These are phyloP conservation scores for Creontiades dilutus DNA, from an alignment of 2,888 invertebrate genomes.

Conservation along the genomic window DNA sequence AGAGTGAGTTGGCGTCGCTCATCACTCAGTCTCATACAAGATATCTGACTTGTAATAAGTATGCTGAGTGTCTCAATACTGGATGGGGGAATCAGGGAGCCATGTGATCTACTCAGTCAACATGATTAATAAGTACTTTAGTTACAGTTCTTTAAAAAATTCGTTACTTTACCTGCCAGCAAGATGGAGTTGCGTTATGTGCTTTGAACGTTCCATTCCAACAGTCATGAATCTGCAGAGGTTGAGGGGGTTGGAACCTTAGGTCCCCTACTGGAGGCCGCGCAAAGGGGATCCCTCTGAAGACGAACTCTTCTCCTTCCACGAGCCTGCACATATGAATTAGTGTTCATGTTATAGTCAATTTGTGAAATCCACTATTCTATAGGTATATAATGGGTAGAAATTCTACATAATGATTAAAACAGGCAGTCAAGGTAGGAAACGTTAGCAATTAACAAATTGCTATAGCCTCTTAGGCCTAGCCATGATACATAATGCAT, in stretches of 20 bases:
- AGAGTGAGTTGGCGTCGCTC: too few species aligned
- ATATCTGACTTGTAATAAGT: too few species aligned
- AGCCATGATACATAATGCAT: too few species aligned
- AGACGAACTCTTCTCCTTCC: conserved; percentile 88
- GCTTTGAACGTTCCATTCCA: conserved; percentile 88
- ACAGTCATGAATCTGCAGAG: conserved; percentile 85
- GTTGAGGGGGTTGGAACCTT: conserved; percentile 86
- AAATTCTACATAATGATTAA: too few species aligned
- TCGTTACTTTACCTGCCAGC: conserved; percentile 83
- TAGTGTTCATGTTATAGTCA: too few species aligned
- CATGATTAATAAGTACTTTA: neutral
- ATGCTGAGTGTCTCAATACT: too few species aligned
- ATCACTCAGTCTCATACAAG: too few species aligned
- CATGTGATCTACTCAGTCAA: neutral
- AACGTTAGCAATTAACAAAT: too few species aligned
- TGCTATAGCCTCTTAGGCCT: too few species aligned
- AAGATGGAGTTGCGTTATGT: conserved; percentile 84
- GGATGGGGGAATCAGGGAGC: neutral
- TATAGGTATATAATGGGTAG: too few species aligned
- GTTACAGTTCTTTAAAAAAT: neutral
- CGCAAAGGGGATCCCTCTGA: conserved; percentile 91
- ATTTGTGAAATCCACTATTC: neutral
- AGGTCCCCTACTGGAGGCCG: conserved; percentile 84
- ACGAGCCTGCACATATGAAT: conserved; percentile 80
- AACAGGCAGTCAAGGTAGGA: too few species aligned